These are phyloP conservation scores for Cyclargus thomasi DNA, from an alignment of 1,140 invertebrate species.

Conservation along the genomic window DNA sequence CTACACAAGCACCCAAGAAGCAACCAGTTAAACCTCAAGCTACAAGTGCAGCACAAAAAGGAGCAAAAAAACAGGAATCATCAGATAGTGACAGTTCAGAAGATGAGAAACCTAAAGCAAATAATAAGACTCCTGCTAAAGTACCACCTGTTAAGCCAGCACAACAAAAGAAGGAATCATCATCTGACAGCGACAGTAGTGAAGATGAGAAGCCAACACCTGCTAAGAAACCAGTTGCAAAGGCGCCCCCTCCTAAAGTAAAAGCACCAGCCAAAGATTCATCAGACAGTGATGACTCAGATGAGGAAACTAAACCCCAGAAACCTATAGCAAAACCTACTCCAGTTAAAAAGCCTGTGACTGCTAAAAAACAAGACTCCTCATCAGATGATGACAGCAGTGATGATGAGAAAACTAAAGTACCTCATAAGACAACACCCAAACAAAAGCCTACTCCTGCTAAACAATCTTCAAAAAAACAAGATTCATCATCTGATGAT, in stretches of 20 bases:
- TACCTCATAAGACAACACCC: slow-evolving; percentile 16
- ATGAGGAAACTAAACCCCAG: slow-evolving; percentile 29
- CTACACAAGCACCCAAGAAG: slow-evolving; percentile 47
- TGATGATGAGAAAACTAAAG: slow-evolving; percentile 36
- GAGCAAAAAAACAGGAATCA: slow-evolving; percentile 32
- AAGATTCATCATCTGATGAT: slow-evolving; percentile 37
- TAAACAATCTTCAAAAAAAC: slow-evolving; percentile 1
- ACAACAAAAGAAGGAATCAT: slow-evolving; percentile 12
- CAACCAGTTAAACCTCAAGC: slow-evolving; percentile 42
- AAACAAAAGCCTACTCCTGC: slow-evolving; percentile 2
- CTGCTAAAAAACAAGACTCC: slow-evolving; percentile 34
- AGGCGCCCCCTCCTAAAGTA: slow-evolving; percentile 11
- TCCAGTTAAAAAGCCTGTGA: slow-evolving; percentile 18
- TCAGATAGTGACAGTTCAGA: slow-evolving; percentile 35
- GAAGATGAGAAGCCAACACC: slow-evolving; percentile 15
- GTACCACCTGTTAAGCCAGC: slow-evolving; percentile 5
- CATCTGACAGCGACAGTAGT: slow-evolving; percentile 20
- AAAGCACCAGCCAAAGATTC: slow-evolving; percentile 20
- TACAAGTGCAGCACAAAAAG: slow-evolving; percentile 31
- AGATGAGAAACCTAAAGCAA: slow-evolving; percentile 24
- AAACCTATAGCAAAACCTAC: slow-evolving; percentile 28
- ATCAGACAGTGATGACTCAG: slow-evolving; percentile 36
- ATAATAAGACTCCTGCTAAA: not conserved
- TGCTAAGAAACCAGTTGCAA: slow-evolving; percentile 11
- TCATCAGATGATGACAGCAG: slow-evolving; percentile 36